Base-by-base conservation (phyloP, 1,140 invertebrate species). In the Brachionus calyciflorus region DNA sequence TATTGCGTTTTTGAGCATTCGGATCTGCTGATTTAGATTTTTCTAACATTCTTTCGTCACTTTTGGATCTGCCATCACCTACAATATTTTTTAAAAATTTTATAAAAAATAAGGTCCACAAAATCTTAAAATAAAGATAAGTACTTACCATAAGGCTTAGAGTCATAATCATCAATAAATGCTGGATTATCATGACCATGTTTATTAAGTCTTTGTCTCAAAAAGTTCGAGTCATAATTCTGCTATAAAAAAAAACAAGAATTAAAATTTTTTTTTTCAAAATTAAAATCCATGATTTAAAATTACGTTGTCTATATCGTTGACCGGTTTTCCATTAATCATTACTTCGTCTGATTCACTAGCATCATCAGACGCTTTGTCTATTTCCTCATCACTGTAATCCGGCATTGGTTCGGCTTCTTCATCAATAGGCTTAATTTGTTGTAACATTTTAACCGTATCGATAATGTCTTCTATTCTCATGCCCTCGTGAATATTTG, bases 401-500 rank as follows among this genome's bases (percentile, higher is more conserved):
- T 77, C 76, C 9, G 76, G 76, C 49, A 77, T 63, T 51, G 76
- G 76, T 37, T 77, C 76, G 0, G 53, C 55, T 28, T 60, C 57
- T 68, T 77, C 76, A 68, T 77, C 76, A 37, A 77, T 77, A 14
- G 76, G 76, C 76, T 77, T 78, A 44, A 79, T 79, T 63, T 79
- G 78, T 48, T 79, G 79, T 14, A 80, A 37, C 40, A 76, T 55
- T 70, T 80, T 79, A 2, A 79, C 79, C 17, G 77, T 77, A 41
- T 79, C 77, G n/a, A 80, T 79, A 37, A 80, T 79, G 51, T 79
- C 79, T 44, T 80, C 68, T 1, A 79, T 76, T 46, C 49, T 68
- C 51, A 79, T 69, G n/a, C 76, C 51, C 28, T 77, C 76, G n/a
- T 63, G 55, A 44, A 63, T 77, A 37, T 60, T 65, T n/a, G 90